A percentile compares a stretch with the other conserved stretches of the same genome.
phyloP scores from a whole-genome alignment of 37 sponge, comb jelly and placozoan genomes.

The Geodia barretti region DNA sequence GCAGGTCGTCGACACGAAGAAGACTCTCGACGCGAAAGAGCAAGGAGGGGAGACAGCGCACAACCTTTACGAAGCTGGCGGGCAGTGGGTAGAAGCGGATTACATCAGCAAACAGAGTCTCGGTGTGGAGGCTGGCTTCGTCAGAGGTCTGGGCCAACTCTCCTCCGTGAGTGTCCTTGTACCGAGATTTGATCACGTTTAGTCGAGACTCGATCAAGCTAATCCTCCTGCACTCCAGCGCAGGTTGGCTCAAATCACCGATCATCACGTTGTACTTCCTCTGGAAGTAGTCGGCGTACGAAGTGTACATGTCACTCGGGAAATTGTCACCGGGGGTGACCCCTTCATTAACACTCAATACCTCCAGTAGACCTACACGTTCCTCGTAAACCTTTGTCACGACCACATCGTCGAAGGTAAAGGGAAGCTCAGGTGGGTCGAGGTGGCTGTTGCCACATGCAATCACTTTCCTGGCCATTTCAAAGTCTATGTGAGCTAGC shows the following conservation, averaged over 20 bases:
- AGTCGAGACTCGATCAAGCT: conserved; percentile 7
- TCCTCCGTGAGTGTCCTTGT: conserved; percentile 43
- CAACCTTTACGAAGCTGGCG: conserved; percentile 51
- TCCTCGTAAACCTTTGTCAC: conserved; percentile 1
- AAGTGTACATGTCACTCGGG: conserved; percentile 9
- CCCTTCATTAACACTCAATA: conserved; percentile 5
- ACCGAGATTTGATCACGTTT: conserved; percentile 59
- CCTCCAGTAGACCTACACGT: conserved; percentile 21
- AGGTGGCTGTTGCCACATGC: background rate
- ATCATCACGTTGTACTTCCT: conserved; percentile 47
- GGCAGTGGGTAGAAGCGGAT: conserved; percentile 61
- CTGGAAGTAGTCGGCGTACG: conserved; percentile 54
- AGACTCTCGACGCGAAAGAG: conserved; percentile 85
- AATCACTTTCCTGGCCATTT: background rate
- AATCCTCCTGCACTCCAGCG: conserved; percentile 43
- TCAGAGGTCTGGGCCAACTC: conserved; percentile 8
- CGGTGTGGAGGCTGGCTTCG: background rate
- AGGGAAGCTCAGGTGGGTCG: background rate
- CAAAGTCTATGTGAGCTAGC: conserved; percentile 31
- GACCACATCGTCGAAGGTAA: conserved; percentile 6
- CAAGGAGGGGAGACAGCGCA: conserved; percentile 80
- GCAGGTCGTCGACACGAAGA: conserved; percentile 64
- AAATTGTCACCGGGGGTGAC: conserved; percentile 43
- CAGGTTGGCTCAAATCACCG: conserved; percentile 47
- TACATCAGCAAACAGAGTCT: conserved; percentile 65